Evolutionary conservation across 2,888 invertebrate genomes (phyloP).

Genomic region (Philopedon plagiatum): DNA sequence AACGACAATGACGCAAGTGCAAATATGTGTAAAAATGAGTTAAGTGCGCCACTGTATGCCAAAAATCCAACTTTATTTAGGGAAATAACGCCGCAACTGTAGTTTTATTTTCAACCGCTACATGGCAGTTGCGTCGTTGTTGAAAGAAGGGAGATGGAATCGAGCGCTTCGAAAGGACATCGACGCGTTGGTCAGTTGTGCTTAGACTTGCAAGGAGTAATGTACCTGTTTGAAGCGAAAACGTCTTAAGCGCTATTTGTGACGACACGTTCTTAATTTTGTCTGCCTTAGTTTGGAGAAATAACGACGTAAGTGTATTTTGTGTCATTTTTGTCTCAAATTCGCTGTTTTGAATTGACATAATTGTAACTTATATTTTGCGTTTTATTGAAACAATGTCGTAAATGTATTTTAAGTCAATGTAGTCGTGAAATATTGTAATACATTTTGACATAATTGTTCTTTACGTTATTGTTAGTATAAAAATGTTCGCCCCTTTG

Average conservation of each 20-base stretch:
- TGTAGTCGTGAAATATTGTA: too few species aligned
- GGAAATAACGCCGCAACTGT: slow-evolving; percentile 7
- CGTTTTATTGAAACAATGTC: not conserved
- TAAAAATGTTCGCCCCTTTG: too few species aligned
- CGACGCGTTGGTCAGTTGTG: not conserved
- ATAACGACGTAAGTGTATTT: slow-evolving; percentile 9
- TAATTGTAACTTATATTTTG: not conserved
- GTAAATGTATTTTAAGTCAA: too few species aligned
- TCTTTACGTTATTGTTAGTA: too few species aligned
- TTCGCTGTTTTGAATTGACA: not conserved
- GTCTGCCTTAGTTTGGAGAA: not conserved
- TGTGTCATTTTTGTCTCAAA: not conserved
- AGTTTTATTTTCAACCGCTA: slow-evolving; percentile 10
- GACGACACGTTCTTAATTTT: not conserved
- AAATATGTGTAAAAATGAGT: slow-evolving; percentile 5
- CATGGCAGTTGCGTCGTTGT: slow-evolving; percentile 20
- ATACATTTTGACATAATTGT: too few species aligned
- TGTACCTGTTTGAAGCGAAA: not conserved
- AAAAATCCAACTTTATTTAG: not conserved
- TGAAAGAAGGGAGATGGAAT: not conserved
- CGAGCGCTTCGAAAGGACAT: not conserved
- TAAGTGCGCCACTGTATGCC: not conserved
- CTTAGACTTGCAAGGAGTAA: not conserved
- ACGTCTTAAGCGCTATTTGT: not conserved
- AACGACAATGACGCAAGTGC: slow-evolving; percentile 9